A percentile compares a stretch with the other conserved stretches of the same genome.
These are phyloP conservation scores for Sebastes umbrosus DNA, from an alignment of 2,797 vertebrate genomes.

Conservation along the genomic window DNA sequence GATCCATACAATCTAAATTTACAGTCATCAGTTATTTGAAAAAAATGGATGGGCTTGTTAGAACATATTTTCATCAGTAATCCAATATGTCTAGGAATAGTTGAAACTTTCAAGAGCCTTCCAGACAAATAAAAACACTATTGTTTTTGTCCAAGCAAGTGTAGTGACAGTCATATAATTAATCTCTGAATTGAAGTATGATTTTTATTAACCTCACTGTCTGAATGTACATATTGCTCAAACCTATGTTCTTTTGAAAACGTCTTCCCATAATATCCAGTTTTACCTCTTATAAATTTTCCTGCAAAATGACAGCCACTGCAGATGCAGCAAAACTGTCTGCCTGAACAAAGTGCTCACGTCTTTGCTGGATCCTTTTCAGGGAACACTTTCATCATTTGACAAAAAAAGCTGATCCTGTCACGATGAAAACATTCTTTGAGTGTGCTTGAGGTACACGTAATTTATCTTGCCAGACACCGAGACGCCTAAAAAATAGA, in stretches of 20 bases:
- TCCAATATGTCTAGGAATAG: neutral
- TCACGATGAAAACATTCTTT: constrained; percentile 33
- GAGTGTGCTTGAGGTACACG: constrained; percentile 20
- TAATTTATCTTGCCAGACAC: constrained; percentile 15
- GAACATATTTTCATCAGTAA: neutral
- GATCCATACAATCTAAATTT: neutral
- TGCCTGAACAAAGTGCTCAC: constrained; percentile 23
- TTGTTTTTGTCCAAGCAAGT: neutral
- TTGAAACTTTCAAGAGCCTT: neutral
- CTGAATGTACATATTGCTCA: neutral
- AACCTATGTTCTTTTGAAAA: constrained; percentile 1
- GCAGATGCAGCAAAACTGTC: constrained; percentile 28
- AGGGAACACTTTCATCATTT: constrained; percentile 46
- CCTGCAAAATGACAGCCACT: neutral
- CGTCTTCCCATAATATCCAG: neutral
- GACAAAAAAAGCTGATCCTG: constrained; percentile 35
- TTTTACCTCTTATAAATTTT: neutral
- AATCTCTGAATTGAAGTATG: neutral
- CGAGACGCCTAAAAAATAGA: neutral
- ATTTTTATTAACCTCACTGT: neutral
- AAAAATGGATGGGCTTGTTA: too few species aligned
- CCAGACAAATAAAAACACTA: neutral
- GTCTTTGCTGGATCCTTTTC: constrained; percentile 24
- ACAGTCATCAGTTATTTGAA: neutral
- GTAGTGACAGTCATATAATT: neutral